Conservation (phyloP, 2,113 vertebrate genomes). For the Addax nasomaculatus region DNA sequence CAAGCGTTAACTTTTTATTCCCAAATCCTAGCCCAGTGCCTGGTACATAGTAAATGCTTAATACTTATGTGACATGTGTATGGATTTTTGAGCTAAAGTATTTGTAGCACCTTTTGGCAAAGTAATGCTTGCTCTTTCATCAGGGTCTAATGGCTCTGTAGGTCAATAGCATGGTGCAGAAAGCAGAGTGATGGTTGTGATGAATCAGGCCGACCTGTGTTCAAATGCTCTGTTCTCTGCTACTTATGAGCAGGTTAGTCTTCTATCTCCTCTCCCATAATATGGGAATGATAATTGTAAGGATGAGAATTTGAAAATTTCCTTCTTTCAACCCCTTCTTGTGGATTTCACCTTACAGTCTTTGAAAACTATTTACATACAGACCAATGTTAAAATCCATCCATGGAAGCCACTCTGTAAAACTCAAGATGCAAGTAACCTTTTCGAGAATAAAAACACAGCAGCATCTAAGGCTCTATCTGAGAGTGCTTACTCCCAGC, state of each 20-base stretch:
- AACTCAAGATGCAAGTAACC: background rate
- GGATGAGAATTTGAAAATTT: background rate
- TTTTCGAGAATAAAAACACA: conserved; percentile 44
- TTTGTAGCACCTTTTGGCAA: background rate
- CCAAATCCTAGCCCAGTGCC: background rate
- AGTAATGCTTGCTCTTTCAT: background rate
- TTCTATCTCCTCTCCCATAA: background rate
- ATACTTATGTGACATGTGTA: background rate
- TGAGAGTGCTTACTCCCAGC: conserved; percentile 34
- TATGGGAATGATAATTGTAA: background rate
- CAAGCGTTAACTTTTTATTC: background rate
- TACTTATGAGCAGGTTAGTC: background rate
- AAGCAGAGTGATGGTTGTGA: background rate
- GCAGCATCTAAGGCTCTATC: background rate
- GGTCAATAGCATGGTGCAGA: too few relatives aligned
- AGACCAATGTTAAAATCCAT: background rate
- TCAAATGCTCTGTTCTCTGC: background rate
- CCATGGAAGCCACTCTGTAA: background rate
- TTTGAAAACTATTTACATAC: conserved; percentile 23
- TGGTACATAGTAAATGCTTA: background rate
- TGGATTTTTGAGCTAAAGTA: background rate
- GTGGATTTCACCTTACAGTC: background rate
- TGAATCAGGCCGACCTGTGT: background rate
- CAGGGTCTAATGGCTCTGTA: background rate
- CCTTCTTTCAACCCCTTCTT: conserved; percentile 3